These are phyloP conservation scores for Antennarius maculatus DNA, from an alignment of 2,797 vertebrate species.

Conservation along the genomic window DNA sequence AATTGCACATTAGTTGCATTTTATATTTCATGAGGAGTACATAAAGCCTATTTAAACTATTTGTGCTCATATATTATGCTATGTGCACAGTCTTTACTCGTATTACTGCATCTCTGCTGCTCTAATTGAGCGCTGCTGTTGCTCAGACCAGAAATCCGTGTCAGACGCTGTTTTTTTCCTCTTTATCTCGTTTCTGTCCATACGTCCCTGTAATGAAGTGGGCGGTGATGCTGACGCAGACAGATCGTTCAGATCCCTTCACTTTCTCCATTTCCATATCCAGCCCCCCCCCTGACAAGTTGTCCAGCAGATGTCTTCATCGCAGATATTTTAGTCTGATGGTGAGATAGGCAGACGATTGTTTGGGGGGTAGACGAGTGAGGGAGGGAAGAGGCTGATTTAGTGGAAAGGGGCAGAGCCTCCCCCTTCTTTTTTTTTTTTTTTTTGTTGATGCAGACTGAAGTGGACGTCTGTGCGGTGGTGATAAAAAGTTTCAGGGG, in stretches of 20 bases:
- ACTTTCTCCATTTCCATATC: constrained; percentile 76
- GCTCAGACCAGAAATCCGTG: constrained; percentile 50
- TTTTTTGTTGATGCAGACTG: constrained; percentile 33
- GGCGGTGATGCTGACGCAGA: constrained; percentile 73
- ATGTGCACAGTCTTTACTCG: constrained; percentile 29
- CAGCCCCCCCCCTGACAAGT: constrained; percentile 70
- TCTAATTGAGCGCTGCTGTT: constrained; percentile 39
- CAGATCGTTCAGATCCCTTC: constrained; percentile 72
- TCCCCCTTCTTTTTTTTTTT: constrained; percentile 20
- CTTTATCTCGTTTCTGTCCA: constrained; percentile 61
- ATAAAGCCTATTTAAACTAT: constrained; percentile 28
- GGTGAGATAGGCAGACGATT: constrained; percentile 68
- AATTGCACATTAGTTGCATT: constrained; percentile 12
- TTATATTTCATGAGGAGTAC: constrained; percentile 23
- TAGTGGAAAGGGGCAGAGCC: constrained; percentile 34
- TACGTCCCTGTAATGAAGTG: constrained; percentile 71
- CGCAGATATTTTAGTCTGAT: constrained; percentile 76
- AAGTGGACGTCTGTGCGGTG: constrained; percentile 31
- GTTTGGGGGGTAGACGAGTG: constrained; percentile 22
- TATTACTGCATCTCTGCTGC: constrained; percentile 10
- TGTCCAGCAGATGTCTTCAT: constrained; percentile 77
- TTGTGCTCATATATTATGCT: constrained; percentile 28
- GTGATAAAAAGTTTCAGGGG: constrained; percentile 50
- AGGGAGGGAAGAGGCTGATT: constrained; percentile 35
- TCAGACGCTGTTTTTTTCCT: constrained; percentile 31